A percentile compares a stretch with the other conserved stretches of the same genome.
These are phyloP conservation scores for Falco columbarius DNA, from an alignment of 2,797 vertebrate genomes.

Conservation along the genomic window DNA sequence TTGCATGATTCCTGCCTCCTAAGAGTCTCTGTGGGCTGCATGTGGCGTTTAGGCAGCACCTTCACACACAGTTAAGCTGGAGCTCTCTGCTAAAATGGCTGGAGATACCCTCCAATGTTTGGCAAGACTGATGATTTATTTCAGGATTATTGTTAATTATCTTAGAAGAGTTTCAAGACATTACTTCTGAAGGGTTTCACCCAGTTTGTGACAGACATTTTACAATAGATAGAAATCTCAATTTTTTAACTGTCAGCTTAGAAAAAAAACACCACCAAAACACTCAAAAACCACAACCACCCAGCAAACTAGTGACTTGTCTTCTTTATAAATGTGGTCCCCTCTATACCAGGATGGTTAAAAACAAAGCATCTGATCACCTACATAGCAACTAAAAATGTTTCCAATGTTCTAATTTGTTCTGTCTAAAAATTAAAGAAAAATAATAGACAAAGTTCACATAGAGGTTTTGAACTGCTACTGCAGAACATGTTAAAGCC, in stretches of 20 bases:
- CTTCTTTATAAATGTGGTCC: background rate
- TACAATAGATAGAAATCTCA: background rate
- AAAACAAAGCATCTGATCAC: background rate
- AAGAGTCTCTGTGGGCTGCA: background rate
- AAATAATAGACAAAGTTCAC: background rate
- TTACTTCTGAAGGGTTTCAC: background rate
- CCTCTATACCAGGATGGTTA: background rate
- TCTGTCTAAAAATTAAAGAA: background rate
- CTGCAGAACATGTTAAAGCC: background rate
- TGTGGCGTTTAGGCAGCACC: constrained; percentile 42
- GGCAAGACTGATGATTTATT: background rate
- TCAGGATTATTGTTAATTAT: background rate
- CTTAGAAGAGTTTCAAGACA: background rate
- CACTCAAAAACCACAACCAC: background rate
- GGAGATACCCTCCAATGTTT: background rate
- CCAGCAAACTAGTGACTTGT: background rate
- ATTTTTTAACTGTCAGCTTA: background rate
- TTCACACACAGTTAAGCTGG: background rate
- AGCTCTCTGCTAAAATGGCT: background rate
- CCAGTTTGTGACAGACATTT: background rate
- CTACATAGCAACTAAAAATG: background rate
- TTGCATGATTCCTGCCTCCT: constrained; percentile 34
- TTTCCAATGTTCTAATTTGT: background rate
- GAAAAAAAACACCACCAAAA: accelerated
- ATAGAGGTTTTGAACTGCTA: background rate